phyloP scores from a whole-genome alignment of 2,797 vertebrate genomes.

The Poecilia velifera region DNA sequence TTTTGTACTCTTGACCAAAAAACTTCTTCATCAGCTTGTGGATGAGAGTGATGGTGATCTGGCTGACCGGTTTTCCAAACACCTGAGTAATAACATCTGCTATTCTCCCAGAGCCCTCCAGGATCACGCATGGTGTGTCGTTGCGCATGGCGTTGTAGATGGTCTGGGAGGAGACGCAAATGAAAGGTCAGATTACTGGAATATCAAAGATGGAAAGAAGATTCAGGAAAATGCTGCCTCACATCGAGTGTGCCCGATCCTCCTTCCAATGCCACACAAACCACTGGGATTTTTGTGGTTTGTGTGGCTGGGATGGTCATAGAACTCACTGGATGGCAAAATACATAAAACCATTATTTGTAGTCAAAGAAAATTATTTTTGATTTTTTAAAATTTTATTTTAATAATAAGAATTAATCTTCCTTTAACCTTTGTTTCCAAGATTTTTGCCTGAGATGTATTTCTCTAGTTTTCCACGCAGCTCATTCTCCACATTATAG shows the following conservation, averaged over 20 bases:
- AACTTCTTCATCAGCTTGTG: constrained; percentile 83
- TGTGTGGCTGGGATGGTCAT: constrained; percentile 80
- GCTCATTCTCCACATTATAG: constrained; percentile 86
- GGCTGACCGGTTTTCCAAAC: constrained; percentile 77
- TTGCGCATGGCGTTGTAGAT: constrained; percentile 91
- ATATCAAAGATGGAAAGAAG: neutral
- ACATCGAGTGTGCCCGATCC: constrained; percentile 87
- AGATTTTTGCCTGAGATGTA: constrained; percentile 88
- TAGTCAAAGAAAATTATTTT: constrained; percentile 3
- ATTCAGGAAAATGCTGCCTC: constrained; percentile 51
- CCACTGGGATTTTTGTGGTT: constrained; percentile 80
- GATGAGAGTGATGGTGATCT: constrained; percentile 84
- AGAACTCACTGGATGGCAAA: constrained; percentile 76
- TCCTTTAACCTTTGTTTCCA: constrained; percentile 72
- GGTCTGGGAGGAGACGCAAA: constrained; percentile 79
- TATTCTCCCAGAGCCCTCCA: constrained; percentile 93
- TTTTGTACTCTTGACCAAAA: constrained; percentile 84
- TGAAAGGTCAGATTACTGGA: constrained; percentile 9
- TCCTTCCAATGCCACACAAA: constrained; percentile 94
- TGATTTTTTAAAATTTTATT: neutral
- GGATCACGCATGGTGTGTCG: constrained; percentile 89
- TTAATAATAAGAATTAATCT: neutral
- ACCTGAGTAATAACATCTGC: constrained; percentile 92
- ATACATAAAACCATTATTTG: constrained; percentile 11
- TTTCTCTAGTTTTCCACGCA: constrained; percentile 88